A percentile compares a stretch with the other conserved stretches of the same genome.
phyloP scores from a whole-genome alignment of 2,797 vertebrate genomes.

The Typhlichthys eigenmanni region DNA sequence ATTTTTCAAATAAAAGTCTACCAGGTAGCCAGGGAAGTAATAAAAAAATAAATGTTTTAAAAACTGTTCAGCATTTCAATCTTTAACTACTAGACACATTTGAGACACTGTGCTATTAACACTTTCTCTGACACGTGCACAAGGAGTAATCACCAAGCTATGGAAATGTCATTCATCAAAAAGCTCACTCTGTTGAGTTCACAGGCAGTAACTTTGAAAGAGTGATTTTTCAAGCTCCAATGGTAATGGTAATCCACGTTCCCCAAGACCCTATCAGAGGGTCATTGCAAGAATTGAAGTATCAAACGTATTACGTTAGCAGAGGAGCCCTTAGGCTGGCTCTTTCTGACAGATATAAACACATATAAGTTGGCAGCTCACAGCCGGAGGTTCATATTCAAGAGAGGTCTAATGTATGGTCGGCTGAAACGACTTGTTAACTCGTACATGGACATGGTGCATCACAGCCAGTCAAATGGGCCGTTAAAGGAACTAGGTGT shows the following conservation, averaged over 20 bases:
- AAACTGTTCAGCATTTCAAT: background rate
- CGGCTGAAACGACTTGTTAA: slow-evolving; percentile 61
- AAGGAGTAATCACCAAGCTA: slow-evolving; percentile 15
- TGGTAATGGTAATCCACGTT: slow-evolving; percentile 8
- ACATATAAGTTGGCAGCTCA: slow-evolving; percentile 53
- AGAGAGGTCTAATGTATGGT: slow-evolving; percentile 37
- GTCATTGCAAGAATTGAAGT: slow-evolving; percentile 42
- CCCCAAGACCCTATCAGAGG: slow-evolving; percentile 15
- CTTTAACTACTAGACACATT: slow-evolving; percentile 12
- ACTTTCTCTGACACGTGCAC: slow-evolving; percentile 14
- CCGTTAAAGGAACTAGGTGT: slow-evolving; percentile 63
- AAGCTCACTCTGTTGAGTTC: slow-evolving; percentile 14
- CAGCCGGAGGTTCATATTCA: slow-evolving; percentile 54
- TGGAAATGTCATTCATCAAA: slow-evolving; percentile 32
- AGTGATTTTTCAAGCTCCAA: slow-evolving; percentile 29
- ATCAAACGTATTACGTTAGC: slow-evolving; percentile 53
- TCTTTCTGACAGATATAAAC: slow-evolving; percentile 63
- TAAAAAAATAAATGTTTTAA: too few relatives aligned
- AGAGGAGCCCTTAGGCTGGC: slow-evolving; percentile 45
- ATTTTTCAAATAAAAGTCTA: too few relatives aligned
- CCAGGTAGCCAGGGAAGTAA: too few relatives aligned
- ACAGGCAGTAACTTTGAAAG: slow-evolving; percentile 12
- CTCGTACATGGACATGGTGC: slow-evolving; percentile 62
- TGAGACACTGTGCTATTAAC: slow-evolving; percentile 12
- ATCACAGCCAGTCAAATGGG: slow-evolving; percentile 65